Conservation (phyloP, 2,113 vertebrate species). For the Tautogolabrus adspersus region DNA sequence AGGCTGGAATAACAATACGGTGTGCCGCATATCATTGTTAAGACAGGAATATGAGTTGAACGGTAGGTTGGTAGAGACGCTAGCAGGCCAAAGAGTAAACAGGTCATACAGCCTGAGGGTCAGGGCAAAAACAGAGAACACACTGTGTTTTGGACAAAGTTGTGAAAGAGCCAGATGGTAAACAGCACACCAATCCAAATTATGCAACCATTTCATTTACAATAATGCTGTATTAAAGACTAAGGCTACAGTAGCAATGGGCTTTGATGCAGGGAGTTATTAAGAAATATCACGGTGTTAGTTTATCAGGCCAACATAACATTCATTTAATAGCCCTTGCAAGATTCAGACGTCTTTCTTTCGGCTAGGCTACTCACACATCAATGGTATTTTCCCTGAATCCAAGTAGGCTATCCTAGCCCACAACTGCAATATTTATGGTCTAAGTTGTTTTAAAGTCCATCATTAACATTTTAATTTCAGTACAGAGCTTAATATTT, state of each 20-base stretch:
- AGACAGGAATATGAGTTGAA: conserved; percentile 2
- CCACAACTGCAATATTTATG: background rate
- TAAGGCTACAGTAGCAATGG: background rate
- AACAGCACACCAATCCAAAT: background rate
- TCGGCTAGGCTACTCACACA: no score
- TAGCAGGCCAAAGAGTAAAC: background rate
- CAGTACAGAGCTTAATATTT: no score
- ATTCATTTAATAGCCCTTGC: no score
- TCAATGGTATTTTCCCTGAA: no score
- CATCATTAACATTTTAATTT: background rate
- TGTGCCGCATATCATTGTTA: background rate
- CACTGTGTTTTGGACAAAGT: background rate
- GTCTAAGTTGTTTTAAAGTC: background rate
- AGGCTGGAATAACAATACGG: conserved; percentile 9
- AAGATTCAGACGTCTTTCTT: no score
- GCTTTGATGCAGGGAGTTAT: background rate
- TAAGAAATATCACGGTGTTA: no score
- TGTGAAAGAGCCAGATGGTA: background rate
- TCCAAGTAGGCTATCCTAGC: no score
- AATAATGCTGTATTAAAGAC: background rate
- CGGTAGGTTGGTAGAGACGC: background rate
- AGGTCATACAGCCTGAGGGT: background rate
- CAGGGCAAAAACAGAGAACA: background rate
- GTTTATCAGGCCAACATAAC: no score
- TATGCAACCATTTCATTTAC: background rate